These are phyloP conservation scores for Phyllotreta striolata DNA, from an alignment of 2,888 invertebrate species.

Conservation along the genomic window DNA sequence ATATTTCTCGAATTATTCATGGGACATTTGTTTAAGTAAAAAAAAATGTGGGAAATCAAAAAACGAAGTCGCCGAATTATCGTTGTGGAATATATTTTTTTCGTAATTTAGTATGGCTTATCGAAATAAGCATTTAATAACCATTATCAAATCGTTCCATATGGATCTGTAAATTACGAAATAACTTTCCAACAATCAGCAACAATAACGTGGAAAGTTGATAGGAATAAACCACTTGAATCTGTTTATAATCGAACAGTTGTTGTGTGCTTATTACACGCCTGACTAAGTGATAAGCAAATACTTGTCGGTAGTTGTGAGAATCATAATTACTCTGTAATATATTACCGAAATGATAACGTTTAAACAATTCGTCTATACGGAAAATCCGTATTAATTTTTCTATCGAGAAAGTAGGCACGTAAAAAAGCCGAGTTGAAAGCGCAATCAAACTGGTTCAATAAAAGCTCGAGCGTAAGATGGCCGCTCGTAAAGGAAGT, in stretches of 20 bases:
- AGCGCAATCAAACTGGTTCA: constrained; percentile 43
- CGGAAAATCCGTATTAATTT: constrained; percentile 36
- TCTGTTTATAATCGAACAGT: constrained; percentile 48
- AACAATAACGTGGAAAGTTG: neutral
- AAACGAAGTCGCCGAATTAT: constrained; percentile 8
- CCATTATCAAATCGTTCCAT: constrained; percentile 6
- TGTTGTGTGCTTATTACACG: constrained; percentile 57
- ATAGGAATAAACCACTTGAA: constrained; percentile 41
- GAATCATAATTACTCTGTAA: constrained; percentile 48
- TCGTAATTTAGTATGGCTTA: neutral
- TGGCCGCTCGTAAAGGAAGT: constrained; percentile 58
- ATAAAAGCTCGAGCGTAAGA: constrained; percentile 52
- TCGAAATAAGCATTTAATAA: neutral
- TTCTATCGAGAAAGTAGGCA: constrained; percentile 34
- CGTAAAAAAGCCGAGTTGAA: constrained; percentile 30
- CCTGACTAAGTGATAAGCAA: constrained; percentile 58
- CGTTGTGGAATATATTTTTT: neutral
- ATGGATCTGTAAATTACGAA: neutral
- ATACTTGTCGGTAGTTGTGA: constrained; percentile 53
- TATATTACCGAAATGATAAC: constrained; percentile 13
- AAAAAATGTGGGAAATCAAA: constrained; percentile 26
- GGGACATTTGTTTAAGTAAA: constrained; percentile 35
- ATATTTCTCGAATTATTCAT: constrained; percentile 43
- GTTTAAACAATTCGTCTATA: too few species aligned
- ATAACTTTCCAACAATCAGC: neutral